Evolutionary conservation across 30 jellyfish, hydroid and myxozoan genomes (phyloP), one percentile per base, ranked within the genome.

Genomic region (Chironex yamaguchii): DNA sequence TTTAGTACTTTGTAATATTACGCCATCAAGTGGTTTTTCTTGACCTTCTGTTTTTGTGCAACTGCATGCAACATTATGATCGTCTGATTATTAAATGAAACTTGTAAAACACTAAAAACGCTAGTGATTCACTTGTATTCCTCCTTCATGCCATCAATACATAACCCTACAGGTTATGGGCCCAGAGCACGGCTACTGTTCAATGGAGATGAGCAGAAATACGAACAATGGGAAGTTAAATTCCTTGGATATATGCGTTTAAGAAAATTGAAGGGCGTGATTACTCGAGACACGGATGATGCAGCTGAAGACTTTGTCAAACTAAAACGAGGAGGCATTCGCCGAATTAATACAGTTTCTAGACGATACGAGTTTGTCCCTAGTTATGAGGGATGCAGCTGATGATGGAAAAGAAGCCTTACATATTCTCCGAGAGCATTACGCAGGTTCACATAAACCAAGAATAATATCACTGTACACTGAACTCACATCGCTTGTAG

Each of bases 111-210:
- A n/a, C n/a, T n/a, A n/a, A n/a, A n/a, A n/a, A n/a, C n/a, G n/a
- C n/a, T n/a, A n/a, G n/a, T n/a, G n/a, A n/a, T n/a, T n/a, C n/a
- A n/a, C n/a, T n/a, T n/a, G n/a, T n/a, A n/a, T n/a, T n/a, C n/a
- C n/a, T n/a, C n/a, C n/a, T n/a, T n/a, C n/a, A n/a, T n/a, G n/a
- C n/a, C n/a, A n/a, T n/a, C n/a, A n/a, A n/a, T n/a, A n/a, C n/a
- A 49, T 72, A 52, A 50, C 35, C 52, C 65, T 51, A 76, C 89
- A 76, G 85, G 89, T 76, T 76, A 76, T 76, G 89, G 89, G 89
- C 84, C 69, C 89, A 76, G 89, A 28, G 25, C 89, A 31, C 62
- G 81, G 13, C 27, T 76, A 20, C 42, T 54, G 32, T 76, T 76
- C 27, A 65, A 76, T 50, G 89, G 89, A 76, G 85, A 76, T 31